A percentile compares a stretch with the other conserved stretches of the same genome.
phyloP scores from a whole-genome alignment of 2,797 vertebrate species.

The Salarias fasciatus region DNA sequence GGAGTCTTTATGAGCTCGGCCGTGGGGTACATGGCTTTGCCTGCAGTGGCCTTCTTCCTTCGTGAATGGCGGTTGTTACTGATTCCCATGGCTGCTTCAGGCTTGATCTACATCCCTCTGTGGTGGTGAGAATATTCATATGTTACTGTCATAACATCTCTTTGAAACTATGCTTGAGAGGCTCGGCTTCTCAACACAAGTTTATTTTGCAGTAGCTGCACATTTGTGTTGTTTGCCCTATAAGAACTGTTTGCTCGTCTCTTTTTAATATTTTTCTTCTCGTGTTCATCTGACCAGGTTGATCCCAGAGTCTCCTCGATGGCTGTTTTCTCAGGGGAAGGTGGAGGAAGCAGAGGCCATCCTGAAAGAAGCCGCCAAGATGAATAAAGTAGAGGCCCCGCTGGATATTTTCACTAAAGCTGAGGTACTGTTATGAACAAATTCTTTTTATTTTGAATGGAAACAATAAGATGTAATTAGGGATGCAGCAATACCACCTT shows the following conservation, averaged over 20 bases:
- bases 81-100: constrained; percentile 80
- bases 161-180: too few species aligned
- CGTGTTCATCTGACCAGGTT: constrained; percentile 79
- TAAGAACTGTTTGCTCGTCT: too few species aligned
- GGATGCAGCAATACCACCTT: too few species aligned
- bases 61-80: constrained; percentile 87
- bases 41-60: constrained; percentile 84
- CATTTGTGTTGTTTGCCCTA: too few species aligned
- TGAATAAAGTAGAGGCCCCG: constrained; percentile 82
- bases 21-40: constrained; percentile 88
- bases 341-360: constrained; percentile 89
- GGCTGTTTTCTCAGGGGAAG: constrained; percentile 89
- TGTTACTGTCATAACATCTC: too few species aligned
- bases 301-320: constrained; percentile 92
- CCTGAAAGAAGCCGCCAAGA: constrained; percentile 84
- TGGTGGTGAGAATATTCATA: constrained; percentile 84
- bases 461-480: too few species aligned
- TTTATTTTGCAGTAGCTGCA: too few species aligned
- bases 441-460: too few species aligned
- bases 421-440: constrained; percentile 77
- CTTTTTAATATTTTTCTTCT: too few species aligned
- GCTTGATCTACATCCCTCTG: constrained; percentile 82
- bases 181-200: too few species aligned
- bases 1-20: constrained; percentile 89
- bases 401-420: constrained; percentile 82